Percentiles rank a stretch among this genome's conserved stretches.
Evolutionary conservation across 2,888 invertebrate species (phyloP).

Genomic region (Ormyrus rosae): DNA sequence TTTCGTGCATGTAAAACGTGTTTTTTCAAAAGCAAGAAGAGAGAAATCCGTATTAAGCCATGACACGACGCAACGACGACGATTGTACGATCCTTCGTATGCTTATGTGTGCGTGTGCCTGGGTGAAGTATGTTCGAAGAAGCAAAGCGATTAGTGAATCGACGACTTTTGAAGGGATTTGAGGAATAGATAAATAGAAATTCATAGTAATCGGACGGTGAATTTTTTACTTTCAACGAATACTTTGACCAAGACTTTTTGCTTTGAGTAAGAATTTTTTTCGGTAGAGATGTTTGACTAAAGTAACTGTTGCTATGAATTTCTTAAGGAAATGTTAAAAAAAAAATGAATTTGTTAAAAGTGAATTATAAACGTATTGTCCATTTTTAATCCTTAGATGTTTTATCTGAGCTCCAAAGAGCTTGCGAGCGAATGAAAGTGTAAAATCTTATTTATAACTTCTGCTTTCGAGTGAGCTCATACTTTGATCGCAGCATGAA

Average conservation of each 20-base stretch:
- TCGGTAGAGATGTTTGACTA: background rate
- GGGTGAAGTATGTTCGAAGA: constrained; percentile 9
- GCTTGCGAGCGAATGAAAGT: constrained; percentile 13
- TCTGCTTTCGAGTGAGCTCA: constrained; percentile 21
- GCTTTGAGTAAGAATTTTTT: too few species aligned
- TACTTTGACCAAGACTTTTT: background rate
- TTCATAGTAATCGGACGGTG: constrained; percentile 3
- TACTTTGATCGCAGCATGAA: constrained; percentile 4
- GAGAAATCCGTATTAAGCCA: constrained; percentile 18
- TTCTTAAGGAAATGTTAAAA: background rate
- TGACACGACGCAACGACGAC: constrained; percentile 35
- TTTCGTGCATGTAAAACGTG: too few species aligned
- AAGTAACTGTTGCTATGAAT: constrained; percentile 1
- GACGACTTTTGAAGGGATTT: constrained; percentile 1
- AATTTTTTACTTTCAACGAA: background rate
- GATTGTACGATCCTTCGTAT: constrained; percentile 16
- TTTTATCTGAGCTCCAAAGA: constrained; percentile 1
- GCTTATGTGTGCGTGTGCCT: constrained; percentile 15
- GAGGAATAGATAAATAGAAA: background rate
- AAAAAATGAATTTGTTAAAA: background rate
- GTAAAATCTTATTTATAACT: constrained; percentile 10
- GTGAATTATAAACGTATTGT: background rate
- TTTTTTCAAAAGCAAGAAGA: too few species aligned
- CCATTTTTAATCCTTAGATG: background rate
- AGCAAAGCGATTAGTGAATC: background rate